Conservation (phyloP, 2,797 vertebrate species). For the Echeneis naucrates region DNA sequence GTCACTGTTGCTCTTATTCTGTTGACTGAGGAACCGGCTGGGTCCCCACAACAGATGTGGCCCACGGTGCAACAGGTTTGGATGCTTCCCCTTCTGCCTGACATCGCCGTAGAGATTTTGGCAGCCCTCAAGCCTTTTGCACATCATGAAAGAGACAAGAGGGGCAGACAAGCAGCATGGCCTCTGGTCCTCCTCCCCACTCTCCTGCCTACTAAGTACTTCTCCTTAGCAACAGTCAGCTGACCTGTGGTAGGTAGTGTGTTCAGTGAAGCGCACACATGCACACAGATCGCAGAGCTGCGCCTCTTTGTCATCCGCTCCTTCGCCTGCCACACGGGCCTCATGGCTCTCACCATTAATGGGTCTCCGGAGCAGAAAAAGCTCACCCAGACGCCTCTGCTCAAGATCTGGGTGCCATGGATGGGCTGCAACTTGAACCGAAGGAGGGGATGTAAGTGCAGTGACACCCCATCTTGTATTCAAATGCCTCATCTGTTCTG, state of each 20-base stretch:
- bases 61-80: background rate
- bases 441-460: slow-evolving; percentile 89
- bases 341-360: slow-evolving; percentile 60
- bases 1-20: background rate
- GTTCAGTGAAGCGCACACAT: slow-evolving; percentile 59
- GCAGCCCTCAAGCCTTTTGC: slow-evolving; percentile 25
- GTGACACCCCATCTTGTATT: background rate
- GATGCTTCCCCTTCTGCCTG: slow-evolving; percentile 19
- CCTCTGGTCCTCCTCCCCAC: slow-evolving; percentile 30
- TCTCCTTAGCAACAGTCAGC: slow-evolving; percentile 77
- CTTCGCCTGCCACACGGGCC: slow-evolving; percentile 34
- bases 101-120: slow-evolving; percentile 15
- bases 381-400: slow-evolving; percentile 86
- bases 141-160: slow-evolving; percentile 48
- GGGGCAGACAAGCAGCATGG: slow-evolving; percentile 32
- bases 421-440: slow-evolving; percentile 75
- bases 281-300: slow-evolving; percentile 44
- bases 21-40: slow-evolving; percentile 17
- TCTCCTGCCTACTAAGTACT: slow-evolving; percentile 44
- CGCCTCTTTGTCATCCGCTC: slow-evolving; percentile 18
- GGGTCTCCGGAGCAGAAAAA: slow-evolving; percentile 75
- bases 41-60: slow-evolving; percentile 7
- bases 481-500: background rate
- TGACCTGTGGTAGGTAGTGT: slow-evolving; percentile 69
- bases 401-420: slow-evolving; percentile 90